Conservation (phyloP, 2,888 invertebrate species). For the Apeira syringaria region DNA sequence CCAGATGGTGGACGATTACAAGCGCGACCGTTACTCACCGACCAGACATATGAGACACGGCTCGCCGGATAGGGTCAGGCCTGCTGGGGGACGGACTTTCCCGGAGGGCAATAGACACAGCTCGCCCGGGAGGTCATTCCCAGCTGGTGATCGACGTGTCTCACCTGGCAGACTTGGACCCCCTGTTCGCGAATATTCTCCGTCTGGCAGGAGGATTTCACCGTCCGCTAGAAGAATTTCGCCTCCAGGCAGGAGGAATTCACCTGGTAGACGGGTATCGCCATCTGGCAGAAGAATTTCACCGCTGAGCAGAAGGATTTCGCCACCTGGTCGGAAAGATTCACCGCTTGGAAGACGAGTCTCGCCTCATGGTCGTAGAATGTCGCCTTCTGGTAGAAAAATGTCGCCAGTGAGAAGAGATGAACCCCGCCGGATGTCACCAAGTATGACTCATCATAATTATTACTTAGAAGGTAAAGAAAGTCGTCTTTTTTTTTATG, state of each 20-base stretch:
- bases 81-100: neutral
- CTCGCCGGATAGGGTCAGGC: constrained; percentile 1
- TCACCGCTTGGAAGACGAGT: constrained; percentile 31
- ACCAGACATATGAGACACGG: neutral
- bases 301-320: constrained; percentile 29
- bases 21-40: constrained; percentile 23
- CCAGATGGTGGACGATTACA: constrained; percentile 26
- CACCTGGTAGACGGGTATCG: constrained; percentile 30
- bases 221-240: constrained; percentile 24
- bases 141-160: constrained; percentile 3
- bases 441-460: constrained; percentile 28
- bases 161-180: constrained; percentile 23
- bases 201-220: constrained; percentile 20
- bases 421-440: constrained; percentile 29
- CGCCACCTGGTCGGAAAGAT: constrained; percentile 28
- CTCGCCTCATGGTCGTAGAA: constrained; percentile 29
- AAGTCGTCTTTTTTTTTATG: neutral
- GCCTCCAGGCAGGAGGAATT: constrained; percentile 30
- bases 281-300: constrained; percentile 26
- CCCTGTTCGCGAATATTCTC: constrained; percentile 25
- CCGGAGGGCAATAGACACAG: constrained; percentile 5
- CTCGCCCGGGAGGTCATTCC: constrained; percentile 10
- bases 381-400: constrained; percentile 28
- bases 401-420: constrained; percentile 27
- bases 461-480: constrained; percentile 22